Conservation (phyloP, 2,113 vertebrate species). For the Phaetusa simplex region DNA sequence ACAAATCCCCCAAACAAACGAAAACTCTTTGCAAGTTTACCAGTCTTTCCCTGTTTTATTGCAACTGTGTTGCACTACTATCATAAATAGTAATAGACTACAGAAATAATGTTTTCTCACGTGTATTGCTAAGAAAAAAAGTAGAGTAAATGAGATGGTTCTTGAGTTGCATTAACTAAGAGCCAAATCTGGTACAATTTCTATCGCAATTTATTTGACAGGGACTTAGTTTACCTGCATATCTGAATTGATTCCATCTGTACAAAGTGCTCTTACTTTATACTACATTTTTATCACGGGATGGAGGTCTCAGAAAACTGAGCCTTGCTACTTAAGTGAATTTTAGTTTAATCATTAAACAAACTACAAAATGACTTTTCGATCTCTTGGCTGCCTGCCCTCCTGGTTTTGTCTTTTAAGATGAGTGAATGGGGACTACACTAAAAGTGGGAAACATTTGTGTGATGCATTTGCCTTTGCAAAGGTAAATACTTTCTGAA, state of each 20-base stretch:
- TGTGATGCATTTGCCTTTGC: not conserved
- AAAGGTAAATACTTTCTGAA: not conserved
- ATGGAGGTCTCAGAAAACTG: not conserved
- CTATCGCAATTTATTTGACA: not conserved
- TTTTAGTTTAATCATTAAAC: not conserved
- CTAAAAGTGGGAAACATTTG: not conserved
- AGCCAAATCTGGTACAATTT: not conserved
- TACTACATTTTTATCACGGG: not conserved
- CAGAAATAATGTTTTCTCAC: not conserved
- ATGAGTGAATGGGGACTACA: not conserved
- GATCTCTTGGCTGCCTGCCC: not conserved
- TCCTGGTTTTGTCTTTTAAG: not conserved
- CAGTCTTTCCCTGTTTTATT: not conserved
- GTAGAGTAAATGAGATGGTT: not conserved
- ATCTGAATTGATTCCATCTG: not conserved
- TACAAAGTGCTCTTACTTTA: not conserved
- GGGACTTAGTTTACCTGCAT: not conserved
- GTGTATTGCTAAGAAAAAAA: not conserved
- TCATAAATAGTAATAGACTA: not conserved
- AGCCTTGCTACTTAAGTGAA: not conserved
- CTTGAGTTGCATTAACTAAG: not conserved
- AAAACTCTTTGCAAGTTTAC: not conserved
- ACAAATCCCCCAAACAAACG: not conserved
- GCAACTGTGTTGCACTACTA: not conserved
- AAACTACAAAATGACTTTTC: not conserved